These are phyloP conservation scores for Spicauda simplicius DNA, from an alignment of 2,888 invertebrate genomes.

Conservation along the genomic window DNA sequence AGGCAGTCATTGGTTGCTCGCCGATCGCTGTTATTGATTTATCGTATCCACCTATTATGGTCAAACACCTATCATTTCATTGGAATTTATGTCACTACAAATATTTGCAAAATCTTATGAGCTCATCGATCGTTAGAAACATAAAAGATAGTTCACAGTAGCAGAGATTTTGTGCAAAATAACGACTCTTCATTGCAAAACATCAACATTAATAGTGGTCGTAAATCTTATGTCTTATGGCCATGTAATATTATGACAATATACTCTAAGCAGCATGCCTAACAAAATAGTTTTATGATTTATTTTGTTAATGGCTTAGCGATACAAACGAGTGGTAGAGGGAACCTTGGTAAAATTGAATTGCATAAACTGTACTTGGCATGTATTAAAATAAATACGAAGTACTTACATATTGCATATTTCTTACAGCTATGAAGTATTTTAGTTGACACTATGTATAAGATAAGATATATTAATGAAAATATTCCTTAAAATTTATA, in stretches of 20 bases:
- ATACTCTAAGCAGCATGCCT: neutral
- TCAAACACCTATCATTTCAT: neutral
- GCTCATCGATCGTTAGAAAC: neutral
- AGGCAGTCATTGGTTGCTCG: neutral
- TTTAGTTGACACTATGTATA: too few species aligned
- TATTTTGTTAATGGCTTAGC: neutral
- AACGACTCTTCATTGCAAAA: neutral
- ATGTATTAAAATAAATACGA: neutral
- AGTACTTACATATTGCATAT: too few species aligned
- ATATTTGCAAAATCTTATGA: neutral
- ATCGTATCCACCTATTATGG: neutral
- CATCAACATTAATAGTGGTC: neutral
- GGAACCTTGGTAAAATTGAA: neutral
- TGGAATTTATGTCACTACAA: neutral
- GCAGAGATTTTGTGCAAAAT: neutral
- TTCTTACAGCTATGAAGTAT: too few species aligned
- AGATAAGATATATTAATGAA: too few species aligned
- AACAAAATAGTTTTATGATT: neutral
- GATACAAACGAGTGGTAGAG: neutral
- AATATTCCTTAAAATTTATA: too few species aligned
- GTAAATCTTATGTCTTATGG: neutral
- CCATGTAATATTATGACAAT: conserved; percentile 7
- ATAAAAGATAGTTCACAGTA: neutral
- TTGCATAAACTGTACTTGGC: neutral
- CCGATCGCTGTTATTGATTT: neutral